These are phyloP conservation scores for Pseudococcus longispinus DNA, from an alignment of 2,888 invertebrate species.

Conservation along the genomic window DNA sequence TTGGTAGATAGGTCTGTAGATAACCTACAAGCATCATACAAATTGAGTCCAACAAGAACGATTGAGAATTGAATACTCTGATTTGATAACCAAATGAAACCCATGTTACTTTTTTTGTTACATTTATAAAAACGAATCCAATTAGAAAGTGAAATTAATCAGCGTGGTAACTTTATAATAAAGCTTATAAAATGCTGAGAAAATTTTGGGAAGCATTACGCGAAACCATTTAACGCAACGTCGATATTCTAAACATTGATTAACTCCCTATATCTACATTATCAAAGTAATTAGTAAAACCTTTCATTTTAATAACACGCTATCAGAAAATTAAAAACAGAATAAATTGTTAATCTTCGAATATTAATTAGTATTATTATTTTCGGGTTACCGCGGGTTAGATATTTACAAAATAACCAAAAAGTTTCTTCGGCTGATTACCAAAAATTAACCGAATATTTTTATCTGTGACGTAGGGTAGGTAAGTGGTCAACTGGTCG, in stretches of 20 bases:
- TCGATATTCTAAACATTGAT: constrained; percentile 35
- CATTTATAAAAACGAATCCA: no score
- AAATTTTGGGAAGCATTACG: constrained; percentile 31
- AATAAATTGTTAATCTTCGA: constrained; percentile 42
- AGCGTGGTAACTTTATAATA: no score
- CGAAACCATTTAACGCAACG: constrained; percentile 37
- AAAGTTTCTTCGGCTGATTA: constrained; percentile 39
- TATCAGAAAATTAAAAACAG: constrained; percentile 44
- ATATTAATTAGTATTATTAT: constrained; percentile 42
- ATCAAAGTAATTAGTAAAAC: constrained; percentile 41
- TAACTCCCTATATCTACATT: constrained; percentile 29
- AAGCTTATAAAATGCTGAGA: not conserved
- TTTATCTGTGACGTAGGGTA: constrained; percentile 19
- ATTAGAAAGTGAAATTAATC: no score
- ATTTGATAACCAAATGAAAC: no score
- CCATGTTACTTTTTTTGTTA: no score
- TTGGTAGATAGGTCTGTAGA: no score
- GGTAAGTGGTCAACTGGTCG: not conserved
- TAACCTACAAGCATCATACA: no score
- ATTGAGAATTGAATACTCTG: no score
- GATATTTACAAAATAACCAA: constrained; percentile 42
- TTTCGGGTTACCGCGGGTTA: constrained; percentile 41
- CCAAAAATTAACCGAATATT: constrained; percentile 35
- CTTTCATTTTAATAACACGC: constrained; percentile 24
- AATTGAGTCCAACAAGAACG: no score